Evolutionary conservation across 2,888 invertebrate genomes (phyloP), one percentile per base, ranked within the genome.

Genomic region (Malacosoma neustria): DNA sequence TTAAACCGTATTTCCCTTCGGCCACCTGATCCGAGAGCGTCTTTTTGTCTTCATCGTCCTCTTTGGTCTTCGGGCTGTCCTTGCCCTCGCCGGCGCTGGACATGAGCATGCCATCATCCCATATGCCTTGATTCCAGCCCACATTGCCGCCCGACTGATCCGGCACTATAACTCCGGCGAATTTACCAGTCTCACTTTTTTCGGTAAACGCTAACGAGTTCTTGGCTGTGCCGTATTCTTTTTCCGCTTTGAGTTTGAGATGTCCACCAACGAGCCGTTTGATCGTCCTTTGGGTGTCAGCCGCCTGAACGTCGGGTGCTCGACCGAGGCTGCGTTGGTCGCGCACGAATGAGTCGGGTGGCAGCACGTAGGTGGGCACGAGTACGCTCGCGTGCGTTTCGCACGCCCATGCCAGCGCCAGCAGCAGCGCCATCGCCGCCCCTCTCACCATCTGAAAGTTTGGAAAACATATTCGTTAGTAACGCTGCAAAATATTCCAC

Each of bases 21-120:
- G 93, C 92, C 51, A 95, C 94, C 77, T 95, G 95, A 76, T 95
- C 94, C n/a, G 94, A 90, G 29, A 95, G 80, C 3, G 95, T 95
- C 70, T 95, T 95, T 68, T 91, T 92, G 14, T 92, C 91, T 46
- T 94, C 94, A 43, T 92, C 92, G 61, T 55, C 82, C 30, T 74
- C 74, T 42, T 76, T 70, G 13, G 84, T 79, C 53, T 79, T 81
- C 11, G 67, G 63, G 38, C 69, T 60, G 41, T 86, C 87, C 52
- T 90, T 91, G 4, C 92, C 92, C 44, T 89, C 90, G 13, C 92
- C 92, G 37, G 92, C 91, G 57, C 92, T 91, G 40, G 91, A 88
- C 58, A 90, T 86, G 54, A 91, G 77, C 63, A 92, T 89, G 43
- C 89, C 90, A 50, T 91, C 91, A 58, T 89, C 89, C 89, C 89